A percentile compares a stretch with the other conserved stretches of the same genome.
phyloP scores from a whole-genome alignment of 2,888 invertebrate genomes.

The Timema podura region DNA sequence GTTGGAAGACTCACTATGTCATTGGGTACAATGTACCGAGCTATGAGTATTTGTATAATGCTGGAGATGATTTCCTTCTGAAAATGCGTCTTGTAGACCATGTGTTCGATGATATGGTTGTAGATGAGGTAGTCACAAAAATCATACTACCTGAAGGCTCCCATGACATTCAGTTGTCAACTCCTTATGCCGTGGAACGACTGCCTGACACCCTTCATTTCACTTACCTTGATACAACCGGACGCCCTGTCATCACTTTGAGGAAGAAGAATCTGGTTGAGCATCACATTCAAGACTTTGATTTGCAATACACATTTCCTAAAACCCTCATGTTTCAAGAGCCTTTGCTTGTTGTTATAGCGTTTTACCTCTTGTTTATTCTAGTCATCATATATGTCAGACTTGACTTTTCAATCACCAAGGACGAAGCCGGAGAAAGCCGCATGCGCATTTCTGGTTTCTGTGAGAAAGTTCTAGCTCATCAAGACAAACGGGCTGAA shows the following conservation, averaged over 20 bases:
- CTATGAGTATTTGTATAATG: constrained; percentile 87
- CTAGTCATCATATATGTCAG: constrained; percentile 91
- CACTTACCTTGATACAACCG: constrained; percentile 93
- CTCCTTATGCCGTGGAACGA: constrained; percentile 77
- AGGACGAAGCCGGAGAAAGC: constrained; percentile 52
- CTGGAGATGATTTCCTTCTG: constrained; percentile 73
- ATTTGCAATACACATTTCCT: constrained; percentile 83
- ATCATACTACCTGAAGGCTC: constrained; percentile 94
- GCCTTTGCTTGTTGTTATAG: constrained; percentile 82
- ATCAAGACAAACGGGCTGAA: constrained; percentile 56
- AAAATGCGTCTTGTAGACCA: constrained; percentile 96
- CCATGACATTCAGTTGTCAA: constrained; percentile 70
- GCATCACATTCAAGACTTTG: constrained; percentile 93
- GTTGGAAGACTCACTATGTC: constrained; percentile 97
- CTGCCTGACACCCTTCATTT: constrained; percentile 72
- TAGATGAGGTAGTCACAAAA: constrained; percentile 82
- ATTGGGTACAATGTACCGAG: constrained; percentile 97
- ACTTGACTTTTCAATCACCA: constrained; percentile 87
- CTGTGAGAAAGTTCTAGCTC: constrained; percentile 53
- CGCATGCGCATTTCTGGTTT: constrained; percentile 46
- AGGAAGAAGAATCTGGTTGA: constrained; percentile 85
- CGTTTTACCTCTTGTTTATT: constrained; percentile 85
- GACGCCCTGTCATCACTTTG: constrained; percentile 83
- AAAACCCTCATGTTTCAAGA: constrained; percentile 85
- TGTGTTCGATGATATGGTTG: constrained; percentile 92